phyloP scores from a whole-genome alignment of 2,888 invertebrate genomes.

The Drosophila neonasuta region DNA sequence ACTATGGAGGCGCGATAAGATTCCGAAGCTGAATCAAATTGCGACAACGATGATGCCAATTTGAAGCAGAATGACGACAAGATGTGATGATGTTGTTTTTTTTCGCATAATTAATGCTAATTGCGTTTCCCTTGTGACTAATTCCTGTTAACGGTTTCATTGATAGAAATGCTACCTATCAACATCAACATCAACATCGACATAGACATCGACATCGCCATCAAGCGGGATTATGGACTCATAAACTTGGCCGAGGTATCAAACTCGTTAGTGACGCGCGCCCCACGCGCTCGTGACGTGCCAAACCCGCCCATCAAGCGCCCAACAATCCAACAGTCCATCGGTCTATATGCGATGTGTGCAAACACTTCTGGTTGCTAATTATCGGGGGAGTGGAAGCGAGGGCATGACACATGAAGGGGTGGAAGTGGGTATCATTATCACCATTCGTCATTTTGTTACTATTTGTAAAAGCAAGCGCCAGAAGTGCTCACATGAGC shows the following conservation, averaged over 20 bases:
- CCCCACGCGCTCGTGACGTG: constrained; percentile 51
- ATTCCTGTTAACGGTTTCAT: constrained; percentile 40
- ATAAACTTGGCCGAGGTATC: constrained; percentile 3
- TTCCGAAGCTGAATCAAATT: background rate
- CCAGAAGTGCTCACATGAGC: constrained; percentile 61
- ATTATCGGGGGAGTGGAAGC: constrained; percentile 28
- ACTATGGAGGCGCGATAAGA: constrained; percentile 38
- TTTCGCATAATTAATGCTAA: constrained; percentile 55
- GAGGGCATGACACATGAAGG: background rate
- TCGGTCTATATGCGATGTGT: background rate
- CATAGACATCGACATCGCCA: background rate
- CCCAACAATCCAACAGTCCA: background rate
- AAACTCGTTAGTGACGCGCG: constrained; percentile 48
- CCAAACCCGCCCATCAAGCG: background rate
- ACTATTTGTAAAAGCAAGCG: constrained; percentile 45
- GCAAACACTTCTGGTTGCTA: constrained; percentile 27
- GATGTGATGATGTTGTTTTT: constrained; percentile 4
- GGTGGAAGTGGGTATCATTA: constrained; percentile 33
- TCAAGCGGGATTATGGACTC: constrained; percentile 25
- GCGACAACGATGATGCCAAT: constrained; percentile 3
- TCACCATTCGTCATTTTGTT: constrained; percentile 55
- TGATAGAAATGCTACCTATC: constrained; percentile 27
- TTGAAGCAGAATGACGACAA: constrained; percentile 42
- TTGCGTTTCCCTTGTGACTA: constrained; percentile 59
- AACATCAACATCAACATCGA: background rate